These are phyloP conservation scores for Hemiprocne comata DNA, from an alignment of 2,113 vertebrate species.

Conservation along the genomic window DNA sequence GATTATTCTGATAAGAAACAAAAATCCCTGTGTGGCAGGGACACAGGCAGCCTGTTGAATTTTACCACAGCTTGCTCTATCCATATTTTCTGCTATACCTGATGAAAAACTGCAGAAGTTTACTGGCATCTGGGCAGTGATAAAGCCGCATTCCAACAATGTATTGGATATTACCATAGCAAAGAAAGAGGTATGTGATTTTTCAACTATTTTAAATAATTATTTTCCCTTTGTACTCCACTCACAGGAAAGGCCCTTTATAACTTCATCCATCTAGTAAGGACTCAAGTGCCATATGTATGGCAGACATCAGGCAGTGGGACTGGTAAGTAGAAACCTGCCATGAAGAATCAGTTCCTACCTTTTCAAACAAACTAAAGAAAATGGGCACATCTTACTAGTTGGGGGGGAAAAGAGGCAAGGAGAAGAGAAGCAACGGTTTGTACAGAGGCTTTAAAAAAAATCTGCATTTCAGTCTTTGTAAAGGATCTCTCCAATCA, in stretches of 20 bases:
- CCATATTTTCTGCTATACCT: background rate
- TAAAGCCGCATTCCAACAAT: background rate
- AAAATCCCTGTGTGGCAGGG: background rate
- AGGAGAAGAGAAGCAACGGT: background rate
- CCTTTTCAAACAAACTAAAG: background rate
- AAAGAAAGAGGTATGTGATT: background rate
- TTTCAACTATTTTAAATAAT: background rate
- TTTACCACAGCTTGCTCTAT: background rate
- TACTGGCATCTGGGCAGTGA: background rate
- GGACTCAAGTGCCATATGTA: background rate
- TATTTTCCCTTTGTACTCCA: constrained; percentile 35
- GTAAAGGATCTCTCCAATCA: background rate
- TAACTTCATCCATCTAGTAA: background rate
- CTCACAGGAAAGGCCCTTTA: background rate
- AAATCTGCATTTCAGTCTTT: background rate
- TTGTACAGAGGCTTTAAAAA: constrained; percentile 1
- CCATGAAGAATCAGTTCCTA: background rate
- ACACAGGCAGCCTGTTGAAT: background rate
- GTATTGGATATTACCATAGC: background rate
- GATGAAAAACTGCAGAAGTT: background rate
- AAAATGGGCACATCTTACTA: background rate
- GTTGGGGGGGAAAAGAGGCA: background rate
- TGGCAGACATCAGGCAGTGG: background rate
- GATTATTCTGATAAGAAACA: background rate
- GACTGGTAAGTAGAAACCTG: background rate